These are phyloP conservation scores for Rana temporaria DNA, from an alignment of 2,113 vertebrate genomes.

Conservation along the genomic window DNA sequence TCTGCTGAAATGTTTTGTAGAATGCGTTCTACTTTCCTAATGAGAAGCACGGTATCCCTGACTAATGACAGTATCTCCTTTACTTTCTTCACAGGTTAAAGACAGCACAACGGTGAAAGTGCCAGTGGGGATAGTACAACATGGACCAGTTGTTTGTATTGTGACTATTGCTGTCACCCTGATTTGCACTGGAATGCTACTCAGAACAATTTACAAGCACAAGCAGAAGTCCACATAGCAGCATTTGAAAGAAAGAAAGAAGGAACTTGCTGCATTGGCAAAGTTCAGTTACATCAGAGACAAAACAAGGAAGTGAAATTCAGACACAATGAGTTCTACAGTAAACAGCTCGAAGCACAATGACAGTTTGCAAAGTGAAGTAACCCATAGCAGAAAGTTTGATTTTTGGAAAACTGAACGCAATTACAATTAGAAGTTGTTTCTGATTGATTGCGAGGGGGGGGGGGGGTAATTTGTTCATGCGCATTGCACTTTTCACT, in stretches of 20 bases:
- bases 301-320: too few species aligned
- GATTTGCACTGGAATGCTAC: slow-evolving; percentile 77
- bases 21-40: not conserved
- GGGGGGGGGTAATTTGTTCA: too few species aligned
- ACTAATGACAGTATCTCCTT: not conserved
- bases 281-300: too few species aligned
- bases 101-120: slow-evolving; percentile 69
- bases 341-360: too few species aligned
- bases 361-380: too few species aligned
- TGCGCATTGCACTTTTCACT: too few species aligned
- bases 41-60: not conserved
- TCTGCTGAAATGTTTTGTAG: too few species aligned
- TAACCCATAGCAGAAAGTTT: too few species aligned
- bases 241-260: not conserved
- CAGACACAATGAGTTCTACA: too few species aligned
- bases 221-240: slow-evolving; percentile 62
- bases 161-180: slow-evolving; percentile 80
- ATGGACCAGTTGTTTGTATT: slow-evolving; percentile 73
- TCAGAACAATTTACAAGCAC: slow-evolving; percentile 77
- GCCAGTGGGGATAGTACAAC: slow-evolving; percentile 82
- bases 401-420: too few species aligned
- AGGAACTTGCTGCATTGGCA: not conserved
- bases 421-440: too few species aligned
- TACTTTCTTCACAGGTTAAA: slow-evolving; percentile 62
- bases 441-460: too few species aligned